Evolutionary conservation across 1,140 invertebrate genomes (phyloP).

Genomic region (Drosophila baimaii): DNA sequence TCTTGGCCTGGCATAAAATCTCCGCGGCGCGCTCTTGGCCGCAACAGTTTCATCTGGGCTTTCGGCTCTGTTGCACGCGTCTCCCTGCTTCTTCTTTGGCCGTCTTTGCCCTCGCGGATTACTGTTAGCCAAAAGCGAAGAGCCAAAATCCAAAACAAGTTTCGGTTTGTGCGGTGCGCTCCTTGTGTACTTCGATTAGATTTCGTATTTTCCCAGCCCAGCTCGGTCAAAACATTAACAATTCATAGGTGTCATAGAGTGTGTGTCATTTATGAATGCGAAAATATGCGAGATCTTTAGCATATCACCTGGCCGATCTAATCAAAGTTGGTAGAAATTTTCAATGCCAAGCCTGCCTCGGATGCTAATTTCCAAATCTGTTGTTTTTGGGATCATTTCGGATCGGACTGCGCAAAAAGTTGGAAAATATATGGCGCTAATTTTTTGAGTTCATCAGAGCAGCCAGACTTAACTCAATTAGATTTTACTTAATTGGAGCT

Average conservation of each 20-base stretch:
- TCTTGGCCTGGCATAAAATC: constrained; percentile 79
- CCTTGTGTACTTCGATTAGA: constrained; percentile 64
- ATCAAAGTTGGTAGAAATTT: constrained; percentile 23
- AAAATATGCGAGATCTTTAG: constrained; percentile 34
- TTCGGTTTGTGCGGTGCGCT: constrained; percentile 58
- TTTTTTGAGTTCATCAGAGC: constrained; percentile 15
- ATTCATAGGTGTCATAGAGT: constrained; percentile 49
- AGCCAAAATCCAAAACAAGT: constrained; percentile 59
- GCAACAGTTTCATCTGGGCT: constrained; percentile 77
- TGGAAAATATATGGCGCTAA: constrained; percentile 30
- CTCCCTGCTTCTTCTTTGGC: constrained; percentile 9
- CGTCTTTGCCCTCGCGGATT: constrained; percentile 26
- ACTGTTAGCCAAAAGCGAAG: constrained; percentile 29
- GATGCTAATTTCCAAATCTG: constrained; percentile 36
- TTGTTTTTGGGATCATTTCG: constrained; percentile 33
- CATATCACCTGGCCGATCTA: constrained; percentile 46
- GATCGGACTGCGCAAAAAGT: constrained; percentile 24
- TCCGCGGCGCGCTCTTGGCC: constrained; percentile 66
- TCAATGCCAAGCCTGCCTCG: constrained; percentile 35
- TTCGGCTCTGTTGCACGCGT: constrained; percentile 69
- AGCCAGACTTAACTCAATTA: constrained; percentile 2
- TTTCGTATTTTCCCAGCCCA: constrained; percentile 31
- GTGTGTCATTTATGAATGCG: constrained; percentile 34
- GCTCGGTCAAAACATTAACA: constrained; percentile 43
- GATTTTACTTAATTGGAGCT: neutral